Evolutionary conservation across 1,140 invertebrate species (phyloP).

Genomic region (Conus betulinus): DNA sequence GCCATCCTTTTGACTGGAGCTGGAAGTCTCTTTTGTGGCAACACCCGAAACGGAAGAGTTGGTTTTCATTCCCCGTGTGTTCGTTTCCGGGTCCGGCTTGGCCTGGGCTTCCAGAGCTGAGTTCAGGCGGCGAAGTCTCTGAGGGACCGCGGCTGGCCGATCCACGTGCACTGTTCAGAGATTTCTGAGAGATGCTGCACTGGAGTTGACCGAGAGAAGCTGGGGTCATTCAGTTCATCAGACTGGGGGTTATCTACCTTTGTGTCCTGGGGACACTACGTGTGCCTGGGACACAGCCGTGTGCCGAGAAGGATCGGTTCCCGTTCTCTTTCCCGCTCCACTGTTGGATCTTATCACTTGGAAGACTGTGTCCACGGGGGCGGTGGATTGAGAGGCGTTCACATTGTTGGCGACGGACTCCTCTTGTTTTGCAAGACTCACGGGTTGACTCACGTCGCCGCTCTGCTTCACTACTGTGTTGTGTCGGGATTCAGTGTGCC

Average conservation of each 20-base stretch:
- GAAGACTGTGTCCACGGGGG: background rate
- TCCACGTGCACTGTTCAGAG: background rate
- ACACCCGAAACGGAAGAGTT: background rate
- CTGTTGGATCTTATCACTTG: background rate
- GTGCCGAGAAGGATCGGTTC: too few relatives aligned
- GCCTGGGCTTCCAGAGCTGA: background rate
- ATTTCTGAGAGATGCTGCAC: background rate
- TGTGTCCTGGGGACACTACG: background rate
- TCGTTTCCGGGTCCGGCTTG: background rate
- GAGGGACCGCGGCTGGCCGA: background rate
- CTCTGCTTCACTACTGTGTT: background rate
- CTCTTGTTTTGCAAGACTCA: background rate
- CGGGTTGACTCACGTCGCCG: background rate
- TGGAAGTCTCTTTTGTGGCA: background rate
- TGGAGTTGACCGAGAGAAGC: background rate
- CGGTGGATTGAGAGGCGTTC: background rate
- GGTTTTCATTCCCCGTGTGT: background rate
- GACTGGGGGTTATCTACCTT: background rate
- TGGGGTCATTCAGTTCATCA: background rate
- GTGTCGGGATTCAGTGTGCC: background rate
- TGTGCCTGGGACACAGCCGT: background rate
- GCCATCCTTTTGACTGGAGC: background rate
- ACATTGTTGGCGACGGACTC: background rate
- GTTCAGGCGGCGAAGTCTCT: background rate
- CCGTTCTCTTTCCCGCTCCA: background rate